A percentile compares a stretch with the other conserved stretches of the same genome.
Conservation (phyloP, 1,140 invertebrate species). For the Solen grandis region DNA sequence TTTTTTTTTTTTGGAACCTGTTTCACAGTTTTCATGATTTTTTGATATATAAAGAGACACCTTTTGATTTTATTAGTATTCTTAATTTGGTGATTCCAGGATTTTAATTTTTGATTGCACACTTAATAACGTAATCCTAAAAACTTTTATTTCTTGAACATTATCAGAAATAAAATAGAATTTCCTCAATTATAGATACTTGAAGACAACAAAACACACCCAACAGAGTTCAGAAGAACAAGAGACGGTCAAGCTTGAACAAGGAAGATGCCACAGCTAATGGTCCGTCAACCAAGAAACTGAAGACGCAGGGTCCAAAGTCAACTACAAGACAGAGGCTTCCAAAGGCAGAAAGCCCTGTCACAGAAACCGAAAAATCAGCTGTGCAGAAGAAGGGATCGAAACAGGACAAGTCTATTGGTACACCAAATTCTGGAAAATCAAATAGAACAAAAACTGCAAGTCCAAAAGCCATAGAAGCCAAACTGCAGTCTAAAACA, state of each 20-base stretch:
- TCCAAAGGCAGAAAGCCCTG: conserved; percentile 40
- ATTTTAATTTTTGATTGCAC: no score
- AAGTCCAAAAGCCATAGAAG: conserved; percentile 1
- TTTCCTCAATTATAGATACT: conserved; percentile 45
- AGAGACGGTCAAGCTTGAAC: conserved; percentile 44
- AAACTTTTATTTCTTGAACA: no score
- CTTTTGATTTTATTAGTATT: no score
- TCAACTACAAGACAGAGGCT: conserved; percentile 23
- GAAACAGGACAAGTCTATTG: conserved; percentile 13
- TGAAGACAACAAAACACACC: conserved; percentile 53
- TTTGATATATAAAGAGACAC: no score
- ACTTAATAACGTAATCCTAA: no score
- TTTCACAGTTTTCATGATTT: no score
- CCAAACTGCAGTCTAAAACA: conserved; percentile 38
- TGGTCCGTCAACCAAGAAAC: conserved; percentile 56
- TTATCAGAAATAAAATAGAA: no score
- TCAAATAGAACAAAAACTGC: conserved; percentile 16
- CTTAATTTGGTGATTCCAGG: no score
- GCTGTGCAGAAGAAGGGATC: conserved; percentile 15
- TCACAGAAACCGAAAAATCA: conserved; percentile 32
- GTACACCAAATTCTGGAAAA: background rate
- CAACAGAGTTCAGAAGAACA: conserved; percentile 57
- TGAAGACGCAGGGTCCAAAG: conserved; percentile 34
- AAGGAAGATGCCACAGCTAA: conserved; percentile 63
- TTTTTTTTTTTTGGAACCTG: no score